phyloP scores from a whole-genome alignment of 1,140 invertebrate species.

The Elymnias hypermnestra region DNA sequence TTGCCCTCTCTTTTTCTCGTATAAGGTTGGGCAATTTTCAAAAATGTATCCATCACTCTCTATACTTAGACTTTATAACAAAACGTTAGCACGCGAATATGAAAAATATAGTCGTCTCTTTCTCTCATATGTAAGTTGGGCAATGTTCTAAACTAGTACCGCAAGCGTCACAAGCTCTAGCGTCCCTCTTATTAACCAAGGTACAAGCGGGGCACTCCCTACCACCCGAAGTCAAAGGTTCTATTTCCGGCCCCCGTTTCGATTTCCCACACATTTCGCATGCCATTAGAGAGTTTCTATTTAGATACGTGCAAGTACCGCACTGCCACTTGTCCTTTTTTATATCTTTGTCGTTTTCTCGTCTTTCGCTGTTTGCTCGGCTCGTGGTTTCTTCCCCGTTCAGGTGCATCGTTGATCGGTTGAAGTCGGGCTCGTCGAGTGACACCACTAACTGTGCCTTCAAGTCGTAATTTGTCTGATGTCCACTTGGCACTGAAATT shows the following conservation, averaged over 20 bases:
- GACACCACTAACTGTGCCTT: conserved; percentile 62
- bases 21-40: too few species aligned
- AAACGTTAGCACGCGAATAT: not conserved
- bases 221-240: conserved; percentile 84
- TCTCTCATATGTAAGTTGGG: conserved; percentile 82
- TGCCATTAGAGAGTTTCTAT: conserved; percentile 75
- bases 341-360: conserved; percentile 15
- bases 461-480: conserved; percentile 43
- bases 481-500: conserved; percentile 32
- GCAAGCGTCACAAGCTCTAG: conserved; percentile 82
- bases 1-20: too few species aligned
- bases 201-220: conserved; percentile 87
- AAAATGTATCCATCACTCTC: too few species aligned
- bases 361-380: conserved; percentile 21
- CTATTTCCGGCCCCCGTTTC: conserved; percentile 77
- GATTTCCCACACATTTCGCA: conserved; percentile 88
- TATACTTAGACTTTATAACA: not conserved
- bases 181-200: conserved; percentile 85
- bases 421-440: conserved; percentile 53
- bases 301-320: conserved; percentile 83
- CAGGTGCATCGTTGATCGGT: conserved; percentile 33
- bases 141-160: conserved; percentile 82
- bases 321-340: conserved; percentile 80
- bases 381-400: conserved; percentile 35
- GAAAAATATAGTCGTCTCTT: conserved; percentile 3